phyloP scores from a whole-genome alignment of 2,113 vertebrate species.

The Odobenus rosmarus region DNA sequence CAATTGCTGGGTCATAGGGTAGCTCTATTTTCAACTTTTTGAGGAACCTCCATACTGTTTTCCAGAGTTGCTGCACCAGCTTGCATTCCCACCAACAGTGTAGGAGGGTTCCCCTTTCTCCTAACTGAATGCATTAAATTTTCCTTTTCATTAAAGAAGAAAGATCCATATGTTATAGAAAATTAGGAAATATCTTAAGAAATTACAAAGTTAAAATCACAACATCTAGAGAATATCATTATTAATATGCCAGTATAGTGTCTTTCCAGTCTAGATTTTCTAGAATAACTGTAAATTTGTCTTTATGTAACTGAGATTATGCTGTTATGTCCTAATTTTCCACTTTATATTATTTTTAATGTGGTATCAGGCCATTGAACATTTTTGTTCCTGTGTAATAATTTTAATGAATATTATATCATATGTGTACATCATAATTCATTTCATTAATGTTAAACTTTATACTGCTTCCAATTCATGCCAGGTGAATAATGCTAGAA shows the following conservation, averaged over 20 bases:
- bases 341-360: neutral
- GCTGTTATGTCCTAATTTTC: neutral
- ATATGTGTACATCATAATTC: neutral
- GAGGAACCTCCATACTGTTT: no score
- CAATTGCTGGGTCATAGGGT: no score
- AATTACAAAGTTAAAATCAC: neutral
- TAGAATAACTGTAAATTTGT: neutral
- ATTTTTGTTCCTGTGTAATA: neutral
- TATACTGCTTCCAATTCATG: neutral
- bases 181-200: neutral
- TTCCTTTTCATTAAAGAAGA: neutral
- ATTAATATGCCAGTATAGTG: neutral
- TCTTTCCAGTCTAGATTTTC: neutral
- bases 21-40: no score
- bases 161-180: neutral
- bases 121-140: neutral
- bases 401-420: neutral
- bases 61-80: no score
- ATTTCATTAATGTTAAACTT: neutral
- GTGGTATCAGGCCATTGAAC: neutral
- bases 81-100: no score
- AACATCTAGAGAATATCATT: neutral
- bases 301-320: neutral
- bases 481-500: neutral
- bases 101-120: no score